A percentile compares a stretch with the other conserved stretches of the same genome.
Evolutionary conservation across 2,113 vertebrate species (phyloP).

Genomic region (Ceratotherium simum): DNA sequence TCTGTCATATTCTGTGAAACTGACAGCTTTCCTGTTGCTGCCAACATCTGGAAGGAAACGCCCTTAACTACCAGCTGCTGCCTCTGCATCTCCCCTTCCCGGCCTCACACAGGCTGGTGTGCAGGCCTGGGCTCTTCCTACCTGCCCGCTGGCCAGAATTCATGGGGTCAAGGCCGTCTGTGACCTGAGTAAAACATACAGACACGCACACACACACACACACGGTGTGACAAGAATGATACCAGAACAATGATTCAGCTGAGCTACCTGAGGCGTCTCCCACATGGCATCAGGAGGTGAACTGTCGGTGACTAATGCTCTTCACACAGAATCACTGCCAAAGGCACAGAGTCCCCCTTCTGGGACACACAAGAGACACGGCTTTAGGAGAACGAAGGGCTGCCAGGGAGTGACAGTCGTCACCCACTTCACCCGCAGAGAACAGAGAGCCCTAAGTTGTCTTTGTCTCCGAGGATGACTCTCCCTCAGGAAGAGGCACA

Average conservation of each 20-base stretch:
- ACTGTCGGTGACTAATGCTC: background rate
- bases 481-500: background rate
- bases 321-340: background rate
- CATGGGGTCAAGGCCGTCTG: background rate
- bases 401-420: background rate
- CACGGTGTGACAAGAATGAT: too few species aligned
- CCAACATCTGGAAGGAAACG: background rate
- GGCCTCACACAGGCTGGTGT: background rate
- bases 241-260: background rate
- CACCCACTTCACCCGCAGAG: background rate
- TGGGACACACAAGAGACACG: background rate
- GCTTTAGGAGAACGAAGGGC: background rate
- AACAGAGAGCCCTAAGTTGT: background rate
- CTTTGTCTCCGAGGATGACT: conserved; percentile 8
- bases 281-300: background rate
- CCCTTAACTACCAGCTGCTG: background rate
- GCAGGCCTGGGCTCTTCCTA: background rate
- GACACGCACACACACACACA: background rate
- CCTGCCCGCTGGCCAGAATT: background rate
- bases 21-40: background rate
- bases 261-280: background rate
- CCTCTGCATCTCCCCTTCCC: background rate
- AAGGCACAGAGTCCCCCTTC: background rate
- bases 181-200: background rate
- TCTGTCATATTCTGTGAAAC: background rate